Evolutionary conservation across 1,140 invertebrate species (phyloP).

Genomic region (Saxidomus purpurata): DNA sequence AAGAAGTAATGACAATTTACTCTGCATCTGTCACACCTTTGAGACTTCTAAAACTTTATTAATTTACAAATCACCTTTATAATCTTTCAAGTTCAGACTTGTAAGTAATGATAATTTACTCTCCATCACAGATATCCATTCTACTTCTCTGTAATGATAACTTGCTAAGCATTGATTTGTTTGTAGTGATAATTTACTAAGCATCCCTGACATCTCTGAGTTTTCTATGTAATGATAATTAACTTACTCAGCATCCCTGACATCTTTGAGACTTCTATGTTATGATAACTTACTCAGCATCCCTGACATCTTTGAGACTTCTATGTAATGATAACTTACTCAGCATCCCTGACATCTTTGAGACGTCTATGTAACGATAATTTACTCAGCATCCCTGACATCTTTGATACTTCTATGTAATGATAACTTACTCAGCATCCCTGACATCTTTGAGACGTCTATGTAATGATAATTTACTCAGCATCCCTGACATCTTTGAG

Average conservation of each 20-base stretch:
- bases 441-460: conserved; percentile 96
- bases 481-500: conserved; percentile 97
- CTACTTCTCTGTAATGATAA: too few relatives aligned
- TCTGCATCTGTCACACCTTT: conserved; percentile 93
- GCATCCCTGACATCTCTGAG: conserved; percentile 97
- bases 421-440: conserved; percentile 97
- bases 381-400: conserved; percentile 97
- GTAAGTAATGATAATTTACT: too few relatives aligned
- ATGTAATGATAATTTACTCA: conserved; percentile 97
- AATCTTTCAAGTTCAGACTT: too few relatives aligned
- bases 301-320: conserved; percentile 96
- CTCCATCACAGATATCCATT: too few relatives aligned
- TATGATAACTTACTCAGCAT: conserved; percentile 94
- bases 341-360: conserved; percentile 97
- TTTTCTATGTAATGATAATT: conserved; percentile 93
- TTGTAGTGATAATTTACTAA: conserved; percentile 91
- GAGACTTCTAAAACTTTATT: too few relatives aligned
- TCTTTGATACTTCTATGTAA: conserved; percentile 96
- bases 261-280: conserved; percentile 96
- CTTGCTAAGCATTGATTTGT: too few relatives aligned
- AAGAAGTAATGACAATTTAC: too few relatives aligned
- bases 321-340: conserved; percentile 99
- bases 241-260: conserved; percentile 97
- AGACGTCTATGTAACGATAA: conserved; percentile 95
- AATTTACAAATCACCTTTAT: too few relatives aligned